Evolutionary conservation across 1,140 invertebrate genomes (phyloP), one percentile per base, ranked within the genome.

Genomic region (Drosophila punjabiensis): DNA sequence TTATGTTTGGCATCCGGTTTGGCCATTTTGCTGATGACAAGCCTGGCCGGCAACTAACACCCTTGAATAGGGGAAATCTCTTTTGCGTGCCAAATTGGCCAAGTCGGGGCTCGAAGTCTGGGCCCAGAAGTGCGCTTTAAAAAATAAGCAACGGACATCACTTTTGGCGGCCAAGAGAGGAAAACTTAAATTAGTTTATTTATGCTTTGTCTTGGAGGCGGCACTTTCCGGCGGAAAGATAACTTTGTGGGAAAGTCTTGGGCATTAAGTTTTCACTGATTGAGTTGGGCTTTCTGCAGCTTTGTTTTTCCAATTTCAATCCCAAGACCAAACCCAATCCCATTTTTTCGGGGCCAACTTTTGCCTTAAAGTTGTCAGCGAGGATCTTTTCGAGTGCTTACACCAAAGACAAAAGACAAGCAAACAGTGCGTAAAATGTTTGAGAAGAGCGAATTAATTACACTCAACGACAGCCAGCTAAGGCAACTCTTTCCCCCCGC

Each of bases 101-200:
- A 47, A 58, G 59, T 47, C 45, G 39, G 41, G 47, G 45, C 59
- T 68, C 20, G 28, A 30, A 37, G 35, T 52, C 30, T 52, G 70
- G n/a, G 11, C 32, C 53, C 67, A 32, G 56, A 63, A 63, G 32
- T 35, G 48, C 20, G 43, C 71, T 48, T 58, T 55, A 70, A 61
- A 58, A 65, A 81, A 65, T 50, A 60, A 69, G 41, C 60, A 50
- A 3, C 10, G 52, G 28, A 56, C 63, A 55, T 64, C 61, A 66
- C 41, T 56, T 48, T 58, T 55, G 55, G 65, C 47, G 76, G 73
- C 59, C 66, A 56, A 68, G 65, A 65, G 52, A 74, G 53, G 45
- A 62, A 82, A 89, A 90, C 81, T 89, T 89, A 85, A 89, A 89
- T 89, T 89, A 82, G 85, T 89, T 89, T 88, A 85, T 85, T 88